Percentiles rank a stretch among this genome's conserved stretches.
phyloP scores from a whole-genome alignment of 2,888 invertebrate genomes.

The Erebia palarica region DNA sequence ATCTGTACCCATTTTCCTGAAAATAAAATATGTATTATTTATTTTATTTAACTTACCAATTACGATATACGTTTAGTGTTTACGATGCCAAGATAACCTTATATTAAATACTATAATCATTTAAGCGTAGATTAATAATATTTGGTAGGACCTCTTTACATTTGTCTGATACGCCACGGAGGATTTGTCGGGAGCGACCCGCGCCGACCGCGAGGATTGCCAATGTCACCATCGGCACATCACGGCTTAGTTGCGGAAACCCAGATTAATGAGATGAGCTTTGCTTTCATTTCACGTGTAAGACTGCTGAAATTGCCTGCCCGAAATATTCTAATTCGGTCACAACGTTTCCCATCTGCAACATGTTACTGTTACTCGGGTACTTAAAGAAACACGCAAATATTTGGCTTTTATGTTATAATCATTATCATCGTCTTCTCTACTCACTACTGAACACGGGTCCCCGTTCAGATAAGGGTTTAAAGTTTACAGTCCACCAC shows the following conservation, averaged over 20 bases:
- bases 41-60: no score
- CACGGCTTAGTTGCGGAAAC: constrained; percentile 73
- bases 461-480: no score
- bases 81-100: background rate
- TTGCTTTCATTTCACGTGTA: constrained; percentile 33
- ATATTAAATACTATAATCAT: background rate
- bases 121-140: constrained; percentile 19
- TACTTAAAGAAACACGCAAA: background rate
- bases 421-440: no score
- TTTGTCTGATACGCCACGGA: constrained; percentile 63
- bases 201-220: constrained; percentile 60
- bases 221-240: constrained; percentile 74
- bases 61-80: background rate
- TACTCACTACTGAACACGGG: no score
- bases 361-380: background rate
- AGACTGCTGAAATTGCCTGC: constrained; percentile 36
- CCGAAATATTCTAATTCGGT: constrained; percentile 3
- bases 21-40: no score
- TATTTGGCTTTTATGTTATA: background rate
- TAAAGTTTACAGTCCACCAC: no score
- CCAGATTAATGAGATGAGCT: constrained; percentile 75
- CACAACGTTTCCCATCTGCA: background rate
- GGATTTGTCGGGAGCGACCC: constrained; percentile 70
- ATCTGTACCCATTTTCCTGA: no score
- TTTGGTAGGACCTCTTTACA: constrained; percentile 29